Evolutionary conservation across 2,888 invertebrate genomes (phyloP), one percentile per base, ranked within the genome.

Genomic region (Limnephilus lunatus): DNA sequence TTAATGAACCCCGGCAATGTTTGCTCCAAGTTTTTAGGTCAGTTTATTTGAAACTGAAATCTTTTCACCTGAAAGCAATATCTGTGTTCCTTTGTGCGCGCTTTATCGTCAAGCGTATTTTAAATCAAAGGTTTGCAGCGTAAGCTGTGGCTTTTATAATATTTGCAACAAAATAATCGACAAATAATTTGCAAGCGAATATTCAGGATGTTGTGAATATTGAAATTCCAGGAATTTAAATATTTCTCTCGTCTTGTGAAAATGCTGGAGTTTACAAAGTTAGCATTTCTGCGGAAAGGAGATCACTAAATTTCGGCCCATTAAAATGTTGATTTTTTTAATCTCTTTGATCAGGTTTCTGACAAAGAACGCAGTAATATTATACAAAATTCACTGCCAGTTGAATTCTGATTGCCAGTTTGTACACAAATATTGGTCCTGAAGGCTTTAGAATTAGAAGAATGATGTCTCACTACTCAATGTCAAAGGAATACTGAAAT

Each of bases 1-100:
- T 32, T 35, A 83, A 83, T 32, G 25, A 39, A 83, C 83, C 83
- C 68, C n/a, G 25, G 68, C 25, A 68, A 68, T 68, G 68, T 68
- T 68, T 68, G 68, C 68, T 68, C 68, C 25, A 68, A 68, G 68
- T 68, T 68, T 68, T 68, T 68, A 68, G 68, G 68, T 68, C 68
- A 68, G 68, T 68, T 68, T 68, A 68, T 68, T 68, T 68, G 68
- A 68, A 68, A 68, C 68, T 68, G 25, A 68, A 68, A 68, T 68
- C 68, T 68, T 68, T 68, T 68, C 68, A 68, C 68, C 68, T 68
- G 68, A n/a, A 68, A 68, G 68, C 68, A 68, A 68, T 68, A 68
- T 68, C 68, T 68, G 68, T 68, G 68, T 68, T 68, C 9, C 68
- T 68, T 68, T 68, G 68, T 68, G 68, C 68, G 25, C 25, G 9